phyloP scores from a whole-genome alignment of 2,797 vertebrate genomes.

The Acanthopagrus latus region DNA sequence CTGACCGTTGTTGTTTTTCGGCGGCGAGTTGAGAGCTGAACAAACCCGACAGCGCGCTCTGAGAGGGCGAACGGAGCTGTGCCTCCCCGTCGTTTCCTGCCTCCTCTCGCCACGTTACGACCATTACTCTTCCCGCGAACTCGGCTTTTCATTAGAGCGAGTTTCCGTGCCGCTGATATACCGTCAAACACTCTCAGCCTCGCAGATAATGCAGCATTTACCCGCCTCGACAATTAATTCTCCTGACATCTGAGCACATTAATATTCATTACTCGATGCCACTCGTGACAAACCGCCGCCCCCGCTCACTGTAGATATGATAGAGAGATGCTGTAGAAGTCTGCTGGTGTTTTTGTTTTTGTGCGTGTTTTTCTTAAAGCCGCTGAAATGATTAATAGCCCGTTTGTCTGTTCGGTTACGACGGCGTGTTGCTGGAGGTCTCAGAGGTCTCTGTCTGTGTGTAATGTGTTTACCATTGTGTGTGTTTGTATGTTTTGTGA shows the following conservation, averaged over 20 bases:
- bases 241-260: slow-evolving; percentile 87
- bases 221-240: slow-evolving; percentile 89
- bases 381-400: slow-evolving; percentile 64
- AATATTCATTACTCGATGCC: slow-evolving; percentile 89
- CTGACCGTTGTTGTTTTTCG: slow-evolving; percentile 1
- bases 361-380: slow-evolving; percentile 27
- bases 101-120: slow-evolving; percentile 55
- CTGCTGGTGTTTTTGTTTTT: not conserved
- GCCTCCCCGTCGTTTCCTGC: slow-evolving; percentile 64
- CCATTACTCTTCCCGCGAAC: slow-evolving; percentile 76
- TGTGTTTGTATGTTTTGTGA: slow-evolving; percentile 10
- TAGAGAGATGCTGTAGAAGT: slow-evolving; percentile 47
- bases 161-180: slow-evolving; percentile 80
- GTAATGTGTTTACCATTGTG: slow-evolving; percentile 38
- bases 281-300: slow-evolving; percentile 79
- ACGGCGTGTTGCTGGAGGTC: slow-evolving; percentile 40
- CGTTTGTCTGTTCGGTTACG: slow-evolving; percentile 39
- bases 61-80: not conserved
- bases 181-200: slow-evolving; percentile 81
- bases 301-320: slow-evolving; percentile 49
- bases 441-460: slow-evolving; percentile 21
- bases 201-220: slow-evolving; percentile 86
- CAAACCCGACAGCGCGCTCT: slow-evolving; percentile 19
- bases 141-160: slow-evolving; percentile 81
- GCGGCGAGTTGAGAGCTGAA: slow-evolving; percentile 31